Percentiles rank a stretch among this genome's conserved stretches.
Conservation (phyloP, 1,140 invertebrate species). For the Aphaenogaster ashmeadi region DNA sequence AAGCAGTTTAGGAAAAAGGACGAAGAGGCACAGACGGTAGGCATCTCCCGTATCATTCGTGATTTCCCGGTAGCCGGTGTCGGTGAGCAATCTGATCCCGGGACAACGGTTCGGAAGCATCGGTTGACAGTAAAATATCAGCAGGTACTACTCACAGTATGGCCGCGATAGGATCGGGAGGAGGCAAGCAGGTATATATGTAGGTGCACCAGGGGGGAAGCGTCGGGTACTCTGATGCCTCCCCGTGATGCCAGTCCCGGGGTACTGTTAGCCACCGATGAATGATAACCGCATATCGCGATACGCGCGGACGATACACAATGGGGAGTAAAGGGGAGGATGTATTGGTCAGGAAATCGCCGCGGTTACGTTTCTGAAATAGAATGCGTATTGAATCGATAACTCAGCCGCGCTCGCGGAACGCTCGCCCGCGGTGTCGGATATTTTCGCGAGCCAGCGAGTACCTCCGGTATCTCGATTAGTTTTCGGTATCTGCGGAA, state of each 20-base stretch:
- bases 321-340: conserved; percentile 75
- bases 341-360: conserved; percentile 67
- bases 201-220: conserved; percentile 73
- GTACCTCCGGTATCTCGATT: not conserved
- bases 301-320: conserved; percentile 82
- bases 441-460: conserved; percentile 20
- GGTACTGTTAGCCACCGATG: conserved; percentile 84
- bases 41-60: conserved; percentile 73
- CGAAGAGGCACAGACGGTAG: not conserved
- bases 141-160: conserved; percentile 83
- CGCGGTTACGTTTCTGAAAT: conserved; percentile 60
- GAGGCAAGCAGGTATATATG: conserved; percentile 76
- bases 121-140: conserved; percentile 87
- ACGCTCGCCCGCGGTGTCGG: conserved; percentile 18
- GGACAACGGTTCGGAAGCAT: conserved; percentile 86
- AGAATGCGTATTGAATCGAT: conserved; percentile 69
- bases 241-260: conserved; percentile 62
- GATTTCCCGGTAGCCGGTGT: conserved; percentile 83
- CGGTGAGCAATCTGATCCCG: conserved; percentile 83
- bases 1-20: not conserved
- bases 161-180: conserved; percentile 81
- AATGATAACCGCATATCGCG: conserved; percentile 84
- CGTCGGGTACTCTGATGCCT: conserved; percentile 46
- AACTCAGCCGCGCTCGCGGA: conserved; percentile 52
- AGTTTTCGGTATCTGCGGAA: too few species aligned